These are phyloP conservation scores for Aegithalos caudatus DNA, from an alignment of 2,113 vertebrate species.

Conservation along the genomic window DNA sequence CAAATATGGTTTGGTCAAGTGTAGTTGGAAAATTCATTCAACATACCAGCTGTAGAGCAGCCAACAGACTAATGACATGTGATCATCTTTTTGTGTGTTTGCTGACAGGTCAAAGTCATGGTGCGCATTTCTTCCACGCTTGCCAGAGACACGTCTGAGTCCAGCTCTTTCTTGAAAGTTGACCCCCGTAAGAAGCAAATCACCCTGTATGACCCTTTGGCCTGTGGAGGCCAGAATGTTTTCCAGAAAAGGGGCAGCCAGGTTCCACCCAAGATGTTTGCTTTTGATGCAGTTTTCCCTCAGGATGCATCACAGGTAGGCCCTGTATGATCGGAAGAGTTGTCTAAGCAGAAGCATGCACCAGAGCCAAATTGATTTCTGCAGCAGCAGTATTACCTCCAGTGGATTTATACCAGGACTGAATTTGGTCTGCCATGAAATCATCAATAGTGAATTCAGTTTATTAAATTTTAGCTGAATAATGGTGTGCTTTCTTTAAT, in stretches of 20 bases:
- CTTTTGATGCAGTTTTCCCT: slow-evolving; percentile 94
- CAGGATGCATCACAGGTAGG: slow-evolving; percentile 94
- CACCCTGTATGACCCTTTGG: slow-evolving; percentile 88
- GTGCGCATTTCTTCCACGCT: slow-evolving; percentile 87
- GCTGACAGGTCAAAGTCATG: slow-evolving; percentile 94
- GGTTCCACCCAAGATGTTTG: slow-evolving; percentile 96
- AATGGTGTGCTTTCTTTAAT: not conserved
- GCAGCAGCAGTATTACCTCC: not conserved
- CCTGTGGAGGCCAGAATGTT: slow-evolving; percentile 77
- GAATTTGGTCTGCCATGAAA: not conserved
- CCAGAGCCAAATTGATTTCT: not conserved
- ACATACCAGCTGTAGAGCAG: not conserved
- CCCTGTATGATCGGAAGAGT: not conserved
- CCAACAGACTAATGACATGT: not conserved
- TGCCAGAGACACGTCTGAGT: slow-evolving; percentile 83
- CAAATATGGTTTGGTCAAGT: not conserved
- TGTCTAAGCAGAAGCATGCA: not conserved
- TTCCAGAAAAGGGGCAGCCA: slow-evolving; percentile 88
- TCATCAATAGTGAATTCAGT: not conserved
- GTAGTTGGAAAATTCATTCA: not conserved
- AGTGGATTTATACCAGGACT: not conserved
- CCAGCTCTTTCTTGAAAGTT: slow-evolving; percentile 95
- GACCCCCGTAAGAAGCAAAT: slow-evolving; percentile 96
- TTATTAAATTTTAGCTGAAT: not conserved
- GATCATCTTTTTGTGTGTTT: not conserved